A percentile compares a stretch with the other conserved stretches of the same genome.
These are phyloP conservation scores for Bettongia penicillata DNA, from an alignment of 2,113 vertebrate species.

Conservation along the genomic window DNA sequence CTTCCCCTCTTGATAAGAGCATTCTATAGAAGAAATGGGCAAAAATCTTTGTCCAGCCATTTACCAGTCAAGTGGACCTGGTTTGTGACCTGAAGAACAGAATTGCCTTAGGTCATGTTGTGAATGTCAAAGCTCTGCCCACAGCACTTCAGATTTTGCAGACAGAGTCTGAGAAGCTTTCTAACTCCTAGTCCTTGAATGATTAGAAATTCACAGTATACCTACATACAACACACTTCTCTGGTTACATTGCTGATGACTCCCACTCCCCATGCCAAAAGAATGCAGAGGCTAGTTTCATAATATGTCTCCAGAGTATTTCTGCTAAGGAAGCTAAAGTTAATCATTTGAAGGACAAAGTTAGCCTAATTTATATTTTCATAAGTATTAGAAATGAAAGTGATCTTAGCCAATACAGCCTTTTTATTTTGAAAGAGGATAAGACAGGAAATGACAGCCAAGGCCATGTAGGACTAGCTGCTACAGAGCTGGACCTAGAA, in stretches of 20 bases:
- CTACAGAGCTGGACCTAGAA: not conserved
- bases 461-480: not conserved
- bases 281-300: not conserved
- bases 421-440: not conserved
- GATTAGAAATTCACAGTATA: not conserved
- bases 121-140: not conserved
- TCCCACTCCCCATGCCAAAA: not conserved
- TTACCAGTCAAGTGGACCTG: too few relatives aligned
- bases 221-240: not conserved
- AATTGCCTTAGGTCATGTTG: not conserved
- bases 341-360: not conserved
- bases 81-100: not conserved
- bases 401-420: not conserved
- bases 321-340: not conserved
- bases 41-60: not conserved
- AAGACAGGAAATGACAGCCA: not conserved
- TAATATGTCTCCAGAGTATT: not conserved
- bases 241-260: not conserved
- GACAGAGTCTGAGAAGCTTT: not conserved
- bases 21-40: not conserved
- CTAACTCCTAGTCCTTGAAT: not conserved
- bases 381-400: not conserved
- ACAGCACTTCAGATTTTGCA: not conserved
- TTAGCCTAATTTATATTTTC: not conserved
- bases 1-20: not conserved